Evolutionary conservation across 2,888 invertebrate genomes (phyloP).

Genomic region (Bembecia ichneumoniformis): DNA sequence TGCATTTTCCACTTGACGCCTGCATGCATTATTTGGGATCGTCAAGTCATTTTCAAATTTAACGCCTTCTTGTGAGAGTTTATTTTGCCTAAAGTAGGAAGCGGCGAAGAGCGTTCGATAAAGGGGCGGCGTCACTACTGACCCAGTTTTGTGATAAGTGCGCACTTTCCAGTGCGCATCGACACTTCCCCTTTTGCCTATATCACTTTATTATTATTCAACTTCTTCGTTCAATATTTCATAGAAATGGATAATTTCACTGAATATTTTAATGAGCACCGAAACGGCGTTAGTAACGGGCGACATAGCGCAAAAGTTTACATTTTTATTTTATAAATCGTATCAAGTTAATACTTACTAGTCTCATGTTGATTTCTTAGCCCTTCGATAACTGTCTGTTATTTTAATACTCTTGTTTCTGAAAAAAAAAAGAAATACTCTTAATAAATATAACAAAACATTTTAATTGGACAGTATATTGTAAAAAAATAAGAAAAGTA

Average conservation of each 20-base stretch:
- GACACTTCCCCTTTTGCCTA: constrained; percentile 52
- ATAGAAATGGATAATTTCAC: background rate
- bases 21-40: constrained; percentile 27
- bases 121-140: constrained; percentile 70
- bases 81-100: constrained; percentile 38
- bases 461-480: background rate
- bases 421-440: constrained; percentile 20
- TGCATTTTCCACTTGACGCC: constrained; percentile 47
- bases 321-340: too few species aligned
- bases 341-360: constrained; percentile 35
- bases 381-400: constrained; percentile 19
- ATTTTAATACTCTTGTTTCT: constrained; percentile 39
- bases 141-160: constrained; percentile 67
- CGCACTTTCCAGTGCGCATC: constrained; percentile 67
- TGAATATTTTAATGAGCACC: background rate
- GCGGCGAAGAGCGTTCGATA: constrained; percentile 54
- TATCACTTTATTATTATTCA: constrained; percentile 32
- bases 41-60: constrained; percentile 34
- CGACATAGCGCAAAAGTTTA: too few species aligned
- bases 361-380: constrained; percentile 51
- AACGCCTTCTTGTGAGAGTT: constrained; percentile 37
- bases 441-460: background rate
- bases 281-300: too few species aligned
- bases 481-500: background rate
- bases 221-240: constrained; percentile 18